Conservation (phyloP, 1,140 invertebrate genomes). For the Caenorhabditis tropicalis region DNA sequence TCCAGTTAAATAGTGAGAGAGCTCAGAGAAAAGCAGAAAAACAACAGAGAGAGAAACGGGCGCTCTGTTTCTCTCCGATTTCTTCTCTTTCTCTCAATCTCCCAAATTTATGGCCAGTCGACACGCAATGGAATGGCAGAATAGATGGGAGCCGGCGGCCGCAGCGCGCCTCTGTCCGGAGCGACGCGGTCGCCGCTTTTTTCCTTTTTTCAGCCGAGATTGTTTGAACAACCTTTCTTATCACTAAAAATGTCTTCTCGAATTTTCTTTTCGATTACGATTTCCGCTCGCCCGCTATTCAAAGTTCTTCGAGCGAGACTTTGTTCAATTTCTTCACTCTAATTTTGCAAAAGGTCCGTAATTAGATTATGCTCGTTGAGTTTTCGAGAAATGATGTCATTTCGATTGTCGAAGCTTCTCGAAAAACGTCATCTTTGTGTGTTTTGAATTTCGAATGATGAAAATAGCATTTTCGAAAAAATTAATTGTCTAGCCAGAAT, state of each 20-base stretch:
- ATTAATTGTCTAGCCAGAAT: too few relatives aligned
- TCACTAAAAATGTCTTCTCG: too few relatives aligned
- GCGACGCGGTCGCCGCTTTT: not conserved
- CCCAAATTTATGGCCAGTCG: conserved; percentile 27
- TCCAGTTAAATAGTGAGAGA: not conserved
- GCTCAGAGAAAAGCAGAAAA: not conserved
- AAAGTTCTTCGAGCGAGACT: too few relatives aligned
- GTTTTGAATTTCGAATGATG: not conserved
- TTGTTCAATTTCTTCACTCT: not conserved
- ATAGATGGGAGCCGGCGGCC: conserved; percentile 18
- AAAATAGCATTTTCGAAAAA: too few relatives aligned
- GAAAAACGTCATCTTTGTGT: not conserved
- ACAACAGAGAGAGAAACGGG: not conserved
- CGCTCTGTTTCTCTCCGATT: not conserved
- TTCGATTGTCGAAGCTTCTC: not conserved
- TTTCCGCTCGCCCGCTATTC: too few relatives aligned
- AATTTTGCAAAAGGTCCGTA: not conserved
- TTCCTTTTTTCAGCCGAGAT: not conserved
- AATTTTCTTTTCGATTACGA: too few relatives aligned
- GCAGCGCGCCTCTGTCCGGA: not conserved
- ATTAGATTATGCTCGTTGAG: not conserved
- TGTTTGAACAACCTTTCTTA: too few relatives aligned
- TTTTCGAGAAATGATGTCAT: not conserved
- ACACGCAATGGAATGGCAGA: conserved; percentile 10
- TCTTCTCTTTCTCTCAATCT: not conserved